A percentile compares a stretch with the other conserved stretches of the same genome.
phyloP scores from a whole-genome alignment of 1,140 invertebrate genomes.

The Hyles euphorbiae region DNA sequence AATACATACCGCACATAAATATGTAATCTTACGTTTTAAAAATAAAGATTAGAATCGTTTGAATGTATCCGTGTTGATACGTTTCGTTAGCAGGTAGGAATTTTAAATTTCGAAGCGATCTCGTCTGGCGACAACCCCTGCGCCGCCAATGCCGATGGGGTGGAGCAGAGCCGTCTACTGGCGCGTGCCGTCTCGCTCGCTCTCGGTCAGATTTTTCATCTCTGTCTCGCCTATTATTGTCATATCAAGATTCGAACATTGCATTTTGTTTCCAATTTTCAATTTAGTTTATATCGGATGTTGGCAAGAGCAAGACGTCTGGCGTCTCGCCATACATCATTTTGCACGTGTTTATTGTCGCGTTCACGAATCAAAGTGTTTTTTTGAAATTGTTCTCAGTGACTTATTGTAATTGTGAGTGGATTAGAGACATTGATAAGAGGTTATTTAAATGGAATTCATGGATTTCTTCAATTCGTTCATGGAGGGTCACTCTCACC shows the following conservation, averaged over 20 bases:
- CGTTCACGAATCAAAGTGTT: constrained; percentile 28
- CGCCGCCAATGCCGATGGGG: constrained; percentile 50
- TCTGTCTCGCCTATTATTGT: constrained; percentile 69
- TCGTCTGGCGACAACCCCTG: constrained; percentile 68
- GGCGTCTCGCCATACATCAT: constrained; percentile 44
- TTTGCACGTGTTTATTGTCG: constrained; percentile 49
- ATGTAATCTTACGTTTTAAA: constrained; percentile 17
- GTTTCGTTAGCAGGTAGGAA: constrained; percentile 56
- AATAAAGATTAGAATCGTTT: constrained; percentile 50
- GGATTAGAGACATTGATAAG: constrained; percentile 28
- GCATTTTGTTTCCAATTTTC: constrained; percentile 74
- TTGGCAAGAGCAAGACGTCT: constrained; percentile 65
- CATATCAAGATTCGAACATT: constrained; percentile 71
- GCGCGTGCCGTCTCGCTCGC: constrained; percentile 37
- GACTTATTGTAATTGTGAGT: constrained; percentile 26
- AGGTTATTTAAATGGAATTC: constrained; percentile 50
- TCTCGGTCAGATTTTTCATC: constrained; percentile 33
- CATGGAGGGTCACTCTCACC: constrained; percentile 50
- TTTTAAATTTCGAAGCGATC: constrained; percentile 61
- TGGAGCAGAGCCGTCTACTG: constrained; percentile 56
- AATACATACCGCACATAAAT: constrained; percentile 19
- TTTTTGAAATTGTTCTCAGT: constrained; percentile 27
- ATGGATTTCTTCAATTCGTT: constrained; percentile 59
- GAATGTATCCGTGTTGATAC: constrained; percentile 28
- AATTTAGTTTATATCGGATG: constrained; percentile 72